These are phyloP conservation scores for Copidosoma floridanum DNA, from an alignment of 1,140 invertebrate species.

Conservation along the genomic window DNA sequence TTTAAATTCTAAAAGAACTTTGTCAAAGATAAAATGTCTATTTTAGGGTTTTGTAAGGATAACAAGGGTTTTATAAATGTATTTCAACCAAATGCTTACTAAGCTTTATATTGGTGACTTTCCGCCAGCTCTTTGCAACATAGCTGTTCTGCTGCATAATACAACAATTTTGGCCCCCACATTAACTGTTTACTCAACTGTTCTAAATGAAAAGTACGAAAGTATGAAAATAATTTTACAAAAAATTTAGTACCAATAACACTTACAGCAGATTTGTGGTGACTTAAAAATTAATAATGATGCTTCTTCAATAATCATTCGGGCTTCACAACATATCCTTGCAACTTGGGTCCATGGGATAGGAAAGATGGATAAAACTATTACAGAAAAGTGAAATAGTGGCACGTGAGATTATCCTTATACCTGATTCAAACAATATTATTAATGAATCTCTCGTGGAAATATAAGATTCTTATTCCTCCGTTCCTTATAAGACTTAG, in stretches of 20 bases:
- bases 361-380: too few relatives aligned
- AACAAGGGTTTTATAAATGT: slow-evolving; percentile 37
- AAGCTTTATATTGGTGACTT: slow-evolving; percentile 31
- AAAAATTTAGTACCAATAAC: not conserved
- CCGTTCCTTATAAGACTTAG: not conserved
- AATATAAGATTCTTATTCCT: not conserved
- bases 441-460: slow-evolving; percentile 1
- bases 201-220: slow-evolving; percentile 32
- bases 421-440: too few relatives aligned
- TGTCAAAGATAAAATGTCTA: slow-evolving; percentile 19
- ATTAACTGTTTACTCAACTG: slow-evolving; percentile 34
- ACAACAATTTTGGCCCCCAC: slow-evolving; percentile 29
- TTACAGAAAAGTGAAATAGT: too few relatives aligned
- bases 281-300: too few relatives aligned
- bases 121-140: slow-evolving; percentile 36
- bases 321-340: too few relatives aligned
- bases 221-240: slow-evolving; percentile 31
- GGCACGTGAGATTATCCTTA: too few relatives aligned
- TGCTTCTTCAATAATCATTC: too few relatives aligned
- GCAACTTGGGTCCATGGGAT: too few relatives aligned
- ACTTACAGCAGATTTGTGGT: not conserved
- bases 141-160: slow-evolving; percentile 37
- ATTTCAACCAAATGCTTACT: too few relatives aligned
- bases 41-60: slow-evolving; percentile 39
- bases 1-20: slow-evolving; percentile 24